phyloP scores from a whole-genome alignment of 2,113 vertebrate genomes.

The Rhabdornis inornatus region DNA sequence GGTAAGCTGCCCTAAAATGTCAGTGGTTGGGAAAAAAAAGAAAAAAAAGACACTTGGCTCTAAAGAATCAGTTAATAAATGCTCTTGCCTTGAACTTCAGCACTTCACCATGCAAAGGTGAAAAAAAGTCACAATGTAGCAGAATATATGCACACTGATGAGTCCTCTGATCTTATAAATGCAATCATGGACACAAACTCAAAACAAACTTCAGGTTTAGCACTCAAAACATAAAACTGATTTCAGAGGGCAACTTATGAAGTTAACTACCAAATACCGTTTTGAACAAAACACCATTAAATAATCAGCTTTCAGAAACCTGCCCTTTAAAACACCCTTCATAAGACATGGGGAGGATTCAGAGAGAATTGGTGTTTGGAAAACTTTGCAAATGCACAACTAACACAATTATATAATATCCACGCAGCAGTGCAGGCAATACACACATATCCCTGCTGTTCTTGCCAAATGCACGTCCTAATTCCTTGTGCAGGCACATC shows the following conservation, averaged over 20 bases:
- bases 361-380: neutral
- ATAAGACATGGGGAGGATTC: neutral
- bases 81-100: neutral
- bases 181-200: neutral
- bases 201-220: neutral
- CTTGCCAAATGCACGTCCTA: neutral
- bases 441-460: neutral
- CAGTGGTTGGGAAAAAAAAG: neutral
- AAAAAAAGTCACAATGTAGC: neutral
- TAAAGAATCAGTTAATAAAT: neutral
- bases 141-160: neutral
- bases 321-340: neutral
- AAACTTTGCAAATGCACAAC: neutral
- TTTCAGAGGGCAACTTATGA: neutral
- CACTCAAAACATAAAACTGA: neutral
- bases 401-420: neutral
- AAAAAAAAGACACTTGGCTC: fast-evolving
- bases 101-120: neutral
- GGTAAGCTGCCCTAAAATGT: neutral
- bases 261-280: neutral
- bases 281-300: neutral
- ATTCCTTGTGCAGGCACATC: neutral
- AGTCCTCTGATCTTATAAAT: neutral
- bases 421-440: neutral
- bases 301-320: neutral